Conservation (phyloP, 2,797 vertebrate genomes). For the Triplophysa bombifrons region DNA sequence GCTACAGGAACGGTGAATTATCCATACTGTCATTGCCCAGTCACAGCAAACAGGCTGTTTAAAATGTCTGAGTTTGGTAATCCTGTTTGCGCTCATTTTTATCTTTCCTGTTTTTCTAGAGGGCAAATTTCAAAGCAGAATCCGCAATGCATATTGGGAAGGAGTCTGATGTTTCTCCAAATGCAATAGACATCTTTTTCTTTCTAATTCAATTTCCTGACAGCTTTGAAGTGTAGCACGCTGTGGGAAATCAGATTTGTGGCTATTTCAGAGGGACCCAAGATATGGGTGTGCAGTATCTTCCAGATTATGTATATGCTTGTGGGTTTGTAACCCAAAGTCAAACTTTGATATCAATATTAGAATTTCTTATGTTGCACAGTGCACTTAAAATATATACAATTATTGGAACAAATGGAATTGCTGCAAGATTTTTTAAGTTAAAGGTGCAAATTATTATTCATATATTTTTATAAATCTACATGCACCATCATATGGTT, state of each 20-base stretch:
- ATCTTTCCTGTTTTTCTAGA: constrained; percentile 5
- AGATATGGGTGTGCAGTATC: not conserved
- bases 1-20: not conserved
- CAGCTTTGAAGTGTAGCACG: constrained; percentile 19
- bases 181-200: constrained; percentile 37
- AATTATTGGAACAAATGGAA: too few species aligned
- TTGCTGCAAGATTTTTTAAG: too few species aligned
- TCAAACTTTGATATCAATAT: not conserved
- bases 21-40: not conserved
- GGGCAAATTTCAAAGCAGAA: constrained; percentile 39
- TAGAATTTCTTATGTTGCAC: not conserved
- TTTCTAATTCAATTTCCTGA: constrained; percentile 44
- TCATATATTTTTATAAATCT: not conserved
- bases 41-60: not conserved
- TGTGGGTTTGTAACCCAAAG: not conserved
- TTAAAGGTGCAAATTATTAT: not conserved
- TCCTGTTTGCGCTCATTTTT: constrained; percentile 11
- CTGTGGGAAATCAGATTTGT: not conserved
- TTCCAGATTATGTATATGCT: not conserved
- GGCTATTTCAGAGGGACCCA: not conserved
- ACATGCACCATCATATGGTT: not conserved
- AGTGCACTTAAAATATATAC: not conserved
- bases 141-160: constrained; percentile 27
- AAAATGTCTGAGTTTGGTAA: constrained; percentile 2
- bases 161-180: constrained; percentile 45